phyloP scores from a whole-genome alignment of 2,113 vertebrate genomes.

The Sebastes schlegelii region DNA sequence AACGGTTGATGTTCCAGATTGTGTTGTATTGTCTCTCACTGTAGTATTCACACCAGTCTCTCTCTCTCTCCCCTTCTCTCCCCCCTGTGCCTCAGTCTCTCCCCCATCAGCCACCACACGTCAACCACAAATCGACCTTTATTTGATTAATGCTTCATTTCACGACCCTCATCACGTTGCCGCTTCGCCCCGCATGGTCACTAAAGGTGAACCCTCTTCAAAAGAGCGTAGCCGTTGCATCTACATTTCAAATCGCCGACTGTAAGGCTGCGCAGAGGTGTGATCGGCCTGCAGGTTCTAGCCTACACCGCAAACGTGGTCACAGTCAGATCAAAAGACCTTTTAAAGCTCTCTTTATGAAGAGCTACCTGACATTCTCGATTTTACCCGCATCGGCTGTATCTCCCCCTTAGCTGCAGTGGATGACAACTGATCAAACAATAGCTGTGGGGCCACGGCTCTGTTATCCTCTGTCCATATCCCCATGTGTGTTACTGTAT shows the following conservation, averaged over 20 bases:
- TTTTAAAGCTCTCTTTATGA: conserved; percentile 57
- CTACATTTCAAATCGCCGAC: conserved; percentile 60
- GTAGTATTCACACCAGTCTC: neutral
- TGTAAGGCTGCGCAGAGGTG: neutral
- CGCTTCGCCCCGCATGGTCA: conserved; percentile 18
- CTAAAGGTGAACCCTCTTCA: conserved; percentile 51
- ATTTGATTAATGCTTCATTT: conserved; percentile 61
- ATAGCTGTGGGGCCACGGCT: conserved; percentile 12
- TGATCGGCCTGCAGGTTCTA: conserved; percentile 14
- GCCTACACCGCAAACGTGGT: conserved; percentile 6
- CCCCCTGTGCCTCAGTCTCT: neutral
- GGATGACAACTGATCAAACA: conserved; percentile 67
- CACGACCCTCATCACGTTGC: conserved; percentile 44
- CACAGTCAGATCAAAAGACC: conserved; percentile 55
- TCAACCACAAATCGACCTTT: conserved; percentile 68
- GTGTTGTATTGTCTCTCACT: neutral
- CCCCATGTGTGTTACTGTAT: conserved; percentile 28
- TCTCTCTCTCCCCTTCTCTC: neutral
- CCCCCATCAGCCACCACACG: neutral
- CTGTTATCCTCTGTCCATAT: conserved; percentile 24
- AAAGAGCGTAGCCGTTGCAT: conserved; percentile 31
- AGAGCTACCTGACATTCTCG: conserved; percentile 58
- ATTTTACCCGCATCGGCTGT: conserved; percentile 18
- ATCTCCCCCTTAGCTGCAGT: conserved; percentile 24
- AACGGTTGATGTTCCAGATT: neutral